A percentile compares a stretch with the other conserved stretches of the same genome.
These are phyloP conservation scores for Nothocercus julius DNA, from an alignment of 2,113 vertebrate species.

Conservation along the genomic window DNA sequence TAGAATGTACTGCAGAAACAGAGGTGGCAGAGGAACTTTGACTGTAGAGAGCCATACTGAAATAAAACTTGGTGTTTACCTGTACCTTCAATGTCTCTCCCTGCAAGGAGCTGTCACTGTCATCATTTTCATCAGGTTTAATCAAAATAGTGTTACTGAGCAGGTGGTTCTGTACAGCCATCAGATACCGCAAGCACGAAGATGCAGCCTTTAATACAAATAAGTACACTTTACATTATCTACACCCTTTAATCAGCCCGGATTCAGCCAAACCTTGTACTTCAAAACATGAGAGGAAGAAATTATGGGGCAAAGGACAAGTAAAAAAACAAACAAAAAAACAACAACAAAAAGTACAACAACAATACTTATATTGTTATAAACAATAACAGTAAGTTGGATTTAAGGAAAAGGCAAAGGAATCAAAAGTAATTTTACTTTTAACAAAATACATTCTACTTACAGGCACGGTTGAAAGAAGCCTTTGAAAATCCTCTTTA, in stretches of 20 bases:
- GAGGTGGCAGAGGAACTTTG: conserved; percentile 37
- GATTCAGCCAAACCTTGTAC: conserved; percentile 37
- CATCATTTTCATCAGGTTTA: conserved; percentile 94
- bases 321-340: neutral
- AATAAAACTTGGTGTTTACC: conserved; percentile 98
- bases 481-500: conserved; percentile 97
- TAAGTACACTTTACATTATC: conserved; percentile 69
- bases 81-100: conserved; percentile 99
- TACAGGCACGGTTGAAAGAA: conserved; percentile 98
- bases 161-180: conserved; percentile 99
- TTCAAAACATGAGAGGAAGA: conserved; percentile 3
- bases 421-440: neutral
- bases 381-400: no score
- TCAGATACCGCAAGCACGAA: conserved; percentile 95
- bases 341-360: no score
- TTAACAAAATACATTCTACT: conserved; percentile 69
- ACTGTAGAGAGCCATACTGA: conserved; percentile 77
- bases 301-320: conserved; percentile 30
- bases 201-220: conserved; percentile 91
- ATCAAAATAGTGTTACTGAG: conserved; percentile 98
- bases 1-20: conserved; percentile 14
- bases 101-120: conserved; percentile 99
- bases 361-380: no score
- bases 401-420: neutral
- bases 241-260: neutral